phyloP scores from a whole-genome alignment of 2,888 invertebrate species.

The Parnassius orleans region DNA sequence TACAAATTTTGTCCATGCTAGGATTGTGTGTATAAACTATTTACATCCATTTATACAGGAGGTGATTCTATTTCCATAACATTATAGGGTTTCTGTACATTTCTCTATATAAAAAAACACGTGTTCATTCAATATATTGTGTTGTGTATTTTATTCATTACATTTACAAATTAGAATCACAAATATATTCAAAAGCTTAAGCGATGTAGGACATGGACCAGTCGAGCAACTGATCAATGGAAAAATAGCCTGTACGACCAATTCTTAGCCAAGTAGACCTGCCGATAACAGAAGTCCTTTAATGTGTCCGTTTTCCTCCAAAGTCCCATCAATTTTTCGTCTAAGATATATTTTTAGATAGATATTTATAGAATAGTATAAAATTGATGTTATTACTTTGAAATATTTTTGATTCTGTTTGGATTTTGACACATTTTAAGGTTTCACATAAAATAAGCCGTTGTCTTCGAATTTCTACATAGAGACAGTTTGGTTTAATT shows the following conservation, averaged over 20 bases:
- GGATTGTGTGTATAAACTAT: no score
- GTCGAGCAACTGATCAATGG: constrained; percentile 8
- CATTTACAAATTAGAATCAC: not conserved
- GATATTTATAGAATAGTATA: no score
- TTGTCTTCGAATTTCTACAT: no score
- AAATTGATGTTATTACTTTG: constrained; percentile 11
- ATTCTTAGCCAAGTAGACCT: constrained; percentile 15
- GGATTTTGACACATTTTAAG: no score
- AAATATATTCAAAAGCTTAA: constrained; percentile 1
- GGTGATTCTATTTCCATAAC: no score
- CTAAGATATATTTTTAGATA: constrained; percentile 13
- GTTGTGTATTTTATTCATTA: not conserved
- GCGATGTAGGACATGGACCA: constrained; percentile 7
- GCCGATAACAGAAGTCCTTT: constrained; percentile 34
- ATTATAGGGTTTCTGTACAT: no score
- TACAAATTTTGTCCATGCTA: no score
- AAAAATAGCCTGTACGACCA: not conserved
- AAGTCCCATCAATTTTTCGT: constrained; percentile 19
- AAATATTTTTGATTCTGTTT: constrained; percentile 5
- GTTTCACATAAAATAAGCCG: no score
- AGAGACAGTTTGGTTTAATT: no score
- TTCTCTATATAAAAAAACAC: no score
- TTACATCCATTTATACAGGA: no score
- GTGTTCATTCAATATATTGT: no score
- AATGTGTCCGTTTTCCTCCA: constrained; percentile 20